phyloP scores from a whole-genome alignment of 2,888 invertebrate species.

The Temnothorax ravouxi region DNA sequence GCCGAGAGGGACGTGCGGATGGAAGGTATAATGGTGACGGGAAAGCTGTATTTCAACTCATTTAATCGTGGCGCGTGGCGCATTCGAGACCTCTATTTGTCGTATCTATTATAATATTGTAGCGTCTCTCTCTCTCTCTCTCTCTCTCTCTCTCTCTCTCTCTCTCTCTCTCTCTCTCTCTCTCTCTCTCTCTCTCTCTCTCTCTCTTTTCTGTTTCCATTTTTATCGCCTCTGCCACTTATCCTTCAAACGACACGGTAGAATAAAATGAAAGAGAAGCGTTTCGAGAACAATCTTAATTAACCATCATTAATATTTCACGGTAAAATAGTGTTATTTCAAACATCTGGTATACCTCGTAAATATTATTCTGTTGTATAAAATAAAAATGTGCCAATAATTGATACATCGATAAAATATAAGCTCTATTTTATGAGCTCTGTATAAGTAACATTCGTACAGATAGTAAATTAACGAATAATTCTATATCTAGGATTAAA shows the following conservation, averaged over 20 bases:
- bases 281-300: slow-evolving; percentile 14
- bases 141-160: too few species aligned
- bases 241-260: slow-evolving; percentile 39
- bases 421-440: not conserved
- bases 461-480: not conserved
- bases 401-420: not conserved
- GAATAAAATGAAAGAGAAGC: slow-evolving; percentile 26
- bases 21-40: slow-evolving; percentile 69
- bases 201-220: slow-evolving; percentile 36
- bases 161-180: too few species aligned
- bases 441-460: not conserved
- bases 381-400: not conserved
- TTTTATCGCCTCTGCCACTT: slow-evolving; percentile 19
- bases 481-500: not conserved
- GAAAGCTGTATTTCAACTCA: slow-evolving; percentile 57
- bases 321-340: not conserved
- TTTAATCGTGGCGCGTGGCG: slow-evolving; percentile 63
- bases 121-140: slow-evolving; percentile 39
- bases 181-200: slow-evolving; percentile 14
- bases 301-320: slow-evolving; percentile 12
- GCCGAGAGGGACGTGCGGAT: slow-evolving; percentile 62
- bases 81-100: slow-evolving; percentile 65
- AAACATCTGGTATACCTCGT: not conserved
- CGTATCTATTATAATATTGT: slow-evolving; percentile 62
- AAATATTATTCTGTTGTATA: not conserved